Percentiles rank a stretch among this genome's conserved stretches.
phyloP scores from a whole-genome alignment of 1,140 invertebrate species.

The Chionoecetes opilio region DNA sequence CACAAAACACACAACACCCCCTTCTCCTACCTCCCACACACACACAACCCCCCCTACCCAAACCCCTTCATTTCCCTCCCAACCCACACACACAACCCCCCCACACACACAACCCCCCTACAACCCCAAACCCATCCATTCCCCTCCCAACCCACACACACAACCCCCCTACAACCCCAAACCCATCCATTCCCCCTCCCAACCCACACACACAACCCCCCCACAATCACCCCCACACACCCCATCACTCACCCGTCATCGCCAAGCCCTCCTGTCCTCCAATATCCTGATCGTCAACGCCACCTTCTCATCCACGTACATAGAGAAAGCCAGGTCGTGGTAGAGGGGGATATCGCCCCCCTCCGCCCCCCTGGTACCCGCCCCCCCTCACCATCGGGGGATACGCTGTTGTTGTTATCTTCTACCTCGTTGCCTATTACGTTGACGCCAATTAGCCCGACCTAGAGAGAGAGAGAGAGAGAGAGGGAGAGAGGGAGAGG shows the following conservation, averaged over 20 bases:
- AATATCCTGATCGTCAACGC: slow-evolving; percentile 94
- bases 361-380: slow-evolving; percentile 83
- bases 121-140: no score
- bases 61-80: no score
- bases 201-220: neutral
- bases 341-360: slow-evolving; percentile 89
- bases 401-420: slow-evolving; percentile 81
- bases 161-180: no score
- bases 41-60: no score
- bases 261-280: slow-evolving; percentile 94
- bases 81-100: no score
- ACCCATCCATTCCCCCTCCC: neutral
- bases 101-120: no score
- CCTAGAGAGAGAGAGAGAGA: slow-evolving; percentile 81
- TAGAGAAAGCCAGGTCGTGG: slow-evolving; percentile 97
- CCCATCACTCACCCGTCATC: slow-evolving; percentile 85
- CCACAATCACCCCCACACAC: neutral
- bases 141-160: no score
- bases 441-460: slow-evolving; percentile 85
- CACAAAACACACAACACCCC: no score
- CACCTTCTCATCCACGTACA: slow-evolving; percentile 98
- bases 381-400: slow-evolving; percentile 76
- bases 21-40: no score
- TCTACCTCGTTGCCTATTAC: slow-evolving; percentile 88
- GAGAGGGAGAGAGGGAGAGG: slow-evolving; percentile 90